Evolutionary conservation across 1,140 invertebrate species (phyloP).

Genomic region (Orius insidiosus): DNA sequence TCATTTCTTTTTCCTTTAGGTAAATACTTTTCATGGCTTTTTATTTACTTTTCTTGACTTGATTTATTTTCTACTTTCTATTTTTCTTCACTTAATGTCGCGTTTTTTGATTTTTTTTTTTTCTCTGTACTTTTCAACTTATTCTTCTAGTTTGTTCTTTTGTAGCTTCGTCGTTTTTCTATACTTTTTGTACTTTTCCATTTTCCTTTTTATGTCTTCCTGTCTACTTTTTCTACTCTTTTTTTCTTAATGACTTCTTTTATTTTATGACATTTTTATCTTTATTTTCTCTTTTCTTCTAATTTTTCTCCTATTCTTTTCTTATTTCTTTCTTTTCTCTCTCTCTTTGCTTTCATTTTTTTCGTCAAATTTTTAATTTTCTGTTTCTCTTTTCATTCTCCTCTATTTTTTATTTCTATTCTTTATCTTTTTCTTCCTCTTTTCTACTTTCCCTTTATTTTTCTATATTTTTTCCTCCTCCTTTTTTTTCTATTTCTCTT

Average conservation of each 20-base stretch:
- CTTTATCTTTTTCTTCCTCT: neutral
- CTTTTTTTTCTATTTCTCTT: too few relatives aligned
- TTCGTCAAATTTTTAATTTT: too few relatives aligned
- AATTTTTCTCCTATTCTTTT: too few relatives aligned
- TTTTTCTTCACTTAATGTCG: too few relatives aligned
- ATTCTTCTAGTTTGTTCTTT: neutral
- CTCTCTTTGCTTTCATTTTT: too few relatives aligned
- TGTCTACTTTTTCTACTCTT: neutral
- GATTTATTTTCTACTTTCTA: too few relatives aligned
- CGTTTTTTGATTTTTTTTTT: too few relatives aligned
- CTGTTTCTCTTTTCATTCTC: neutral
- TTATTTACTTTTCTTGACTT: too few relatives aligned
- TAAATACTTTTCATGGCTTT: too few relatives aligned
- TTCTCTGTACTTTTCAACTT: slow-evolving; percentile 1
- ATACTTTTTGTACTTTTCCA: neutral
- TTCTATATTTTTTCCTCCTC: neutral
- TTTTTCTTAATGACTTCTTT: slow-evolving; percentile 4
- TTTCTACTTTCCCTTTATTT: slow-evolving; percentile 5
- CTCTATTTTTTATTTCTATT: neutral
- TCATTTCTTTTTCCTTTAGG: too few relatives aligned
- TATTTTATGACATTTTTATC: neutral
- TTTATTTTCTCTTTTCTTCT: too few relatives aligned
- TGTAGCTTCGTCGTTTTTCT: neutral
- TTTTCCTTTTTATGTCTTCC: neutral
- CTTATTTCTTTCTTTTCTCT: too few relatives aligned